A percentile compares a stretch with the other conserved stretches of the same genome.
Conservation (phyloP, 2,888 invertebrate genomes). For the Sinohyriopsis cumingii region DNA sequence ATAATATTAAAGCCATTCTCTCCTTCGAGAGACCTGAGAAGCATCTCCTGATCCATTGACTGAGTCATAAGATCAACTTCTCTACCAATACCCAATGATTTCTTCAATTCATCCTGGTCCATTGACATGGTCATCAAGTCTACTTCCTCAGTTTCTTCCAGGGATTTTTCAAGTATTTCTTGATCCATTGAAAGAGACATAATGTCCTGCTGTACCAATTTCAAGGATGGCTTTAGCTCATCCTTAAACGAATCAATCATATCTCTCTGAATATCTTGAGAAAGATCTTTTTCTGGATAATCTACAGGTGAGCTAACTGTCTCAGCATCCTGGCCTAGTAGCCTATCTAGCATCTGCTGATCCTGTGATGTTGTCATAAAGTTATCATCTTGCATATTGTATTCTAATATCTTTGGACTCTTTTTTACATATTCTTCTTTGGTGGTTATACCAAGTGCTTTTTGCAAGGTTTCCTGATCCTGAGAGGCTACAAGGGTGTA, state of each 20-base stretch:
- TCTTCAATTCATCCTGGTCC: background rate
- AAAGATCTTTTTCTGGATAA: background rate
- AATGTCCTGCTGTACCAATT: conserved; percentile 3
- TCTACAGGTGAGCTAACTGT: background rate
- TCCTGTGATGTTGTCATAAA: background rate
- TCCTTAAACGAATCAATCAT: conserved; percentile 27
- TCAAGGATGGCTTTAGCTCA: conserved; percentile 17
- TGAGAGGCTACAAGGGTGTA: conserved; percentile 65
- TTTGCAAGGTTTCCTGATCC: conserved; percentile 59
- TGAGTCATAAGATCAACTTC: conserved; percentile 31
- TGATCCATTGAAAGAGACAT: too few species aligned
- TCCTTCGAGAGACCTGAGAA: conserved; percentile 20
- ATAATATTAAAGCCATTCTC: conserved; percentile 28
- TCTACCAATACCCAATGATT: background rate
- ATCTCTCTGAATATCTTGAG: background rate
- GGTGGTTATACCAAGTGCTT: conserved; percentile 38
- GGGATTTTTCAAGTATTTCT: too few species aligned
- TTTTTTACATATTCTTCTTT: conserved; percentile 23
- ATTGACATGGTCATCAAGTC: background rate
- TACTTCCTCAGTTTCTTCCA: too few species aligned
- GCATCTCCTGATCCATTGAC: conserved; percentile 35
- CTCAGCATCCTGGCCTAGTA: background rate
- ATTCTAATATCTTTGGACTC: conserved; percentile 13
- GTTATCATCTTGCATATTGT: background rate
- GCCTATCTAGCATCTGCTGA: background rate